These are phyloP conservation scores for Gavialis gangeticus DNA, from an alignment of 2,113 vertebrate genomes.

Conservation along the genomic window DNA sequence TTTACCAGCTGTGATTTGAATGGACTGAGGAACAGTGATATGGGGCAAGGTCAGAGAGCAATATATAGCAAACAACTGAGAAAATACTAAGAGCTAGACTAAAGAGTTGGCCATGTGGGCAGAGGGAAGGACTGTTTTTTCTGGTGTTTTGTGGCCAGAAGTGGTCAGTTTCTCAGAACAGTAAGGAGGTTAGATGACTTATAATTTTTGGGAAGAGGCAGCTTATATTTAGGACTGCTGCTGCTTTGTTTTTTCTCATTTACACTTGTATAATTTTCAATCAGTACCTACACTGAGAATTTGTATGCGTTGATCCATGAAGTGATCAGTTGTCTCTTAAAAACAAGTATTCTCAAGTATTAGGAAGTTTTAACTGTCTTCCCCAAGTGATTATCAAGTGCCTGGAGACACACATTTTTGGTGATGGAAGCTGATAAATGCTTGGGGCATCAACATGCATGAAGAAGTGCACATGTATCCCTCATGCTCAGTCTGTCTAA, in stretches of 20 bases:
- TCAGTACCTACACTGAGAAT: not conserved
- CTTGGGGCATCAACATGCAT: not conserved
- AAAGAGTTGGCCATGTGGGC: not conserved
- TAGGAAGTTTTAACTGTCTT: no score
- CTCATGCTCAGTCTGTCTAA: not conserved
- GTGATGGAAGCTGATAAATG: not conserved
- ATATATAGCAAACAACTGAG: not conserved
- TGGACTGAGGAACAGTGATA: not conserved
- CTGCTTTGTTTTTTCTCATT: no score
- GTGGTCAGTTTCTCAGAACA: not conserved
- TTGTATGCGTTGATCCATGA: not conserved
- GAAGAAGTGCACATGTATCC: not conserved
- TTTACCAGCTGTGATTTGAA: not conserved
- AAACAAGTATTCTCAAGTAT: not conserved
- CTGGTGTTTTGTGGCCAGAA: accelerated
- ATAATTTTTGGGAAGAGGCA: not conserved
- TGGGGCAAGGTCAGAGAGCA: not conserved
- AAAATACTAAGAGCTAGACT: not conserved
- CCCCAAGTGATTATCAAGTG: no score
- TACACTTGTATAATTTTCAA: no score
- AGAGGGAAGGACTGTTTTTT: not conserved
- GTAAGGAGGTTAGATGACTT: not conserved
- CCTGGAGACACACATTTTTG: not conserved
- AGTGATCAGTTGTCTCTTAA: not conserved
- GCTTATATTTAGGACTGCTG: not conserved